Conservation (phyloP, 2,797 vertebrate genomes). For the Myoxocephalus aenaeus region DNA sequence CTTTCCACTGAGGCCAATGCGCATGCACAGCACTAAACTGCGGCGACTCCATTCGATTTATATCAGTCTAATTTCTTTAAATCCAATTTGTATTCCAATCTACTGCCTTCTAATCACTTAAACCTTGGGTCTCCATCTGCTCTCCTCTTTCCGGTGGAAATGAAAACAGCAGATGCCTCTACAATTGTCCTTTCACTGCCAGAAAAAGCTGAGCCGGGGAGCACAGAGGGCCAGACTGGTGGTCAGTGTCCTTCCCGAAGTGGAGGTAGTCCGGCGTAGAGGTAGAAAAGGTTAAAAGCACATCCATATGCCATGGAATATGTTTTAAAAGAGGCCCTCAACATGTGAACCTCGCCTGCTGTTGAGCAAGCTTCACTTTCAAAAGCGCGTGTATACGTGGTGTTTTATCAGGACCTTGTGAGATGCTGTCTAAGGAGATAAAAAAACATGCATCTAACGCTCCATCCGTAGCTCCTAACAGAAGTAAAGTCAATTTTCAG, state of each 20-base stretch:
- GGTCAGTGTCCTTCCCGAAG: slow-evolving; percentile 63
- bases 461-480: slow-evolving; percentile 47
- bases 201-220: slow-evolving; percentile 72
- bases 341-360: background rate
- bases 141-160: slow-evolving; percentile 87
- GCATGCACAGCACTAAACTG: slow-evolving; percentile 86
- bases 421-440: slow-evolving; percentile 33
- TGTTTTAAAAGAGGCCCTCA: slow-evolving; percentile 32
- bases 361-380: slow-evolving; percentile 8
- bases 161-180: slow-evolving; percentile 93
- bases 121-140: slow-evolving; percentile 98
- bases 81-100: slow-evolving; percentile 99
- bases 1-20: slow-evolving; percentile 68
- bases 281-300: slow-evolving; percentile 58
- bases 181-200: slow-evolving; percentile 90
- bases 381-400: slow-evolving; percentile 4
- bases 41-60: slow-evolving; percentile 96
- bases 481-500: slow-evolving; percentile 78
- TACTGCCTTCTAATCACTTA: slow-evolving; percentile 98
- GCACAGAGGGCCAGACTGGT: slow-evolving; percentile 49
- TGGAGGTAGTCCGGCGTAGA: slow-evolving; percentile 78
- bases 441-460: slow-evolving; percentile 49
- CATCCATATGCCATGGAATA: slow-evolving; percentile 47
- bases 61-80: slow-evolving; percentile 99
- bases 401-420: slow-evolving; percentile 4